These are phyloP conservation scores for Schizaphis graminum DNA, from an alignment of 2,888 invertebrate species.

Conservation along the genomic window DNA sequence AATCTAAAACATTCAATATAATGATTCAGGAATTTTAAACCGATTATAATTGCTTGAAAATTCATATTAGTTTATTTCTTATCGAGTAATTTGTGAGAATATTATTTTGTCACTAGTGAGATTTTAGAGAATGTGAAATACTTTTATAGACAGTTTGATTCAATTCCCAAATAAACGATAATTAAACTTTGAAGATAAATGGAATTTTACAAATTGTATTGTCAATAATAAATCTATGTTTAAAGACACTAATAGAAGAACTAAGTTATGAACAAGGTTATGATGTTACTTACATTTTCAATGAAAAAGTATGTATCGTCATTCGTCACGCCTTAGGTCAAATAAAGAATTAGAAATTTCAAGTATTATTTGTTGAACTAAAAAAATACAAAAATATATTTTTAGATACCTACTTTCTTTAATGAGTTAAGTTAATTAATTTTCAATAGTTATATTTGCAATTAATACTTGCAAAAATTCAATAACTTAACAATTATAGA, in stretches of 20 bases:
- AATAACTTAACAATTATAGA: neutral
- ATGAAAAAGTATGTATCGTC: neutral
- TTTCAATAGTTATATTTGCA: neutral
- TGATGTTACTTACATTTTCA: neutral
- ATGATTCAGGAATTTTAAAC: neutral
- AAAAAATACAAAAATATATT: conserved; percentile 2
- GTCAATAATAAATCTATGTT: neutral
- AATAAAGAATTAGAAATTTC: conserved; percentile 11
- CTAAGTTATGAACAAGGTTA: neutral
- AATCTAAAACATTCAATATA: conserved; percentile 28
- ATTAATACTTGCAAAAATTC: neutral
- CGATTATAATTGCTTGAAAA: neutral
- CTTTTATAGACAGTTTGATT: neutral
- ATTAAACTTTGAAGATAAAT: neutral
- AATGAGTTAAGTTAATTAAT: neutral
- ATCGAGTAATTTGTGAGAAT: neutral
- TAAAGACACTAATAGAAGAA: conserved; percentile 13
- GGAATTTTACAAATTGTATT: neutral
- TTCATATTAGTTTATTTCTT: neutral
- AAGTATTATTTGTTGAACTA: neutral
- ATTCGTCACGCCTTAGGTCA: neutral
- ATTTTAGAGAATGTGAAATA: neutral
- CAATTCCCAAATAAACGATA: neutral
- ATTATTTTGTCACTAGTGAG: neutral
- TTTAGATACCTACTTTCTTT: neutral